These are phyloP conservation scores for Myanophis thanlyinensis DNA, from an alignment of 2,113 vertebrate species.

Conservation along the genomic window DNA sequence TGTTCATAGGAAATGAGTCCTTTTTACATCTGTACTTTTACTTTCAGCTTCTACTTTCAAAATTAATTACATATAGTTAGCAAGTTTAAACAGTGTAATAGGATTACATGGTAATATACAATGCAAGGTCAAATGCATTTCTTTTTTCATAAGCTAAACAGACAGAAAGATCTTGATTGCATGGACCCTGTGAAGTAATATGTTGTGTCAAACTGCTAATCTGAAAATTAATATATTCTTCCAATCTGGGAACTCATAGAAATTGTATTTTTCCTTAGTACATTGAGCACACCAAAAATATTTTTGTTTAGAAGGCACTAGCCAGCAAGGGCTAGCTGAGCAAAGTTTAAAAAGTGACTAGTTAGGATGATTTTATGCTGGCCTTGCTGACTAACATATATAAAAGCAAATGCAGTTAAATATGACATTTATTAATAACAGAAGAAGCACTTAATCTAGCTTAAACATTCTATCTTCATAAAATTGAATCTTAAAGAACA, in stretches of 20 bases:
- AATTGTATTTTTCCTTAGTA: not conserved
- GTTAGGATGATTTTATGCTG: not conserved
- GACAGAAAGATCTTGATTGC: not conserved
- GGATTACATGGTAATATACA: not conserved
- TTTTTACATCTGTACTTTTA: not conserved
- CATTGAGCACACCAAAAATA: not conserved
- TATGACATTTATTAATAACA: not conserved
- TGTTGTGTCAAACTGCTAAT: not conserved
- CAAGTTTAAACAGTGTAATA: not conserved
- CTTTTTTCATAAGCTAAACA: not conserved
- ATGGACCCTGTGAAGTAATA: not conserved
- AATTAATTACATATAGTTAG: slow-evolving; percentile 4
- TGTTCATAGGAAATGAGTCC: not conserved
- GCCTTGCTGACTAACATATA: not conserved
- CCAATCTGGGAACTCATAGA: not conserved
- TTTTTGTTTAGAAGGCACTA: not conserved
- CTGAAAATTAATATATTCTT: not conserved
- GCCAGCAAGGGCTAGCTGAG: not conserved
- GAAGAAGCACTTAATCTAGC: not conserved
- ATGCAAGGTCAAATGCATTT: not conserved
- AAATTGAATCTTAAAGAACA: not conserved
- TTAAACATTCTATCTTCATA: not conserved
- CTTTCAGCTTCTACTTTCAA: slow-evolving; percentile 8
- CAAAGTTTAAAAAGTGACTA: not conserved
- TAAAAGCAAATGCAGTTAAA: not conserved